Conservation (phyloP, 2,113 vertebrate species). For the Aix galericulata region DNA sequence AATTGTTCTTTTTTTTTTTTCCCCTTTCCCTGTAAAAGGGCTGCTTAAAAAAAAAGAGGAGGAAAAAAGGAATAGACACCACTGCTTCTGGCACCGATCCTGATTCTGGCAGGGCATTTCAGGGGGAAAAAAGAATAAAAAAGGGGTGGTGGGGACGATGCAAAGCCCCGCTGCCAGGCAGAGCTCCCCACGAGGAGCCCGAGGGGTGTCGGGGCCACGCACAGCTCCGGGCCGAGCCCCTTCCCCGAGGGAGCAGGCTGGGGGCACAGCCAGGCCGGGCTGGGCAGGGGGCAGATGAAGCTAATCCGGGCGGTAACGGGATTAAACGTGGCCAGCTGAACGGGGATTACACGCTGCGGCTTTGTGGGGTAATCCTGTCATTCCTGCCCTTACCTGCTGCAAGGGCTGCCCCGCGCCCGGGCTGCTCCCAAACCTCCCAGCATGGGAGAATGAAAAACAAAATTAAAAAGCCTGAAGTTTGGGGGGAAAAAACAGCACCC, state of each 20-base stretch:
- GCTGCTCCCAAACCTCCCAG: fast-evolving
- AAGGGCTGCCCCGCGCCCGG: background rate
- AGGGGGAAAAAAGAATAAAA: background rate
- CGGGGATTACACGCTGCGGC: slow-evolving; percentile 16
- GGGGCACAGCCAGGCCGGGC: background rate
- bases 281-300: background rate
- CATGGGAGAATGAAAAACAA: background rate
- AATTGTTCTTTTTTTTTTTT: background rate
- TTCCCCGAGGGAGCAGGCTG: background rate
- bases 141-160: background rate
- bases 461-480: background rate
- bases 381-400: slow-evolving; percentile 29
- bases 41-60: background rate
- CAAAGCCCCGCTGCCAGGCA: background rate
- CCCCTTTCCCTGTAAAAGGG: background rate
- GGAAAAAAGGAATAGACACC: background rate
- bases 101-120: background rate
- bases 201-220: background rate
- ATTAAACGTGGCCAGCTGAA: background rate
- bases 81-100: background rate
- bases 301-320: background rate
- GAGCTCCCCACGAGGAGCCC: background rate
- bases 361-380: slow-evolving; percentile 53
- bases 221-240: background rate
- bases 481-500: background rate